Evolutionary conservation across 2,797 vertebrate genomes (phyloP).

Genomic region (Euphonia xanthogaster): DNA sequence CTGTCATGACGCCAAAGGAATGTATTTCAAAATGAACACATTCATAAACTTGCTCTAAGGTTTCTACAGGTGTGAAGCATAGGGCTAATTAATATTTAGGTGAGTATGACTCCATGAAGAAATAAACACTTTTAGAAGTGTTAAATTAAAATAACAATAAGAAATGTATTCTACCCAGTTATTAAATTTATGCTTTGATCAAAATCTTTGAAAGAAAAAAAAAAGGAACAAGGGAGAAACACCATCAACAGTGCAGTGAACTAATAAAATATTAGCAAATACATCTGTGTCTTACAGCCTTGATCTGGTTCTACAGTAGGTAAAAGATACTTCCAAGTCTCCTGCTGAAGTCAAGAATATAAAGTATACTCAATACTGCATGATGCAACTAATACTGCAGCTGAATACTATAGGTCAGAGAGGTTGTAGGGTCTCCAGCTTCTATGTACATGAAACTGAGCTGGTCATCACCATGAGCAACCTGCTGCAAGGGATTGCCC

Average conservation of each 20-base stretch:
- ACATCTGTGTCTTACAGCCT: background rate
- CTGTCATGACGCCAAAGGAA: background rate
- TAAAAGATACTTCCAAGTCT: background rate
- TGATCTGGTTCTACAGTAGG: background rate
- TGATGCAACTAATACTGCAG: background rate
- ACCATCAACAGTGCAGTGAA: background rate
- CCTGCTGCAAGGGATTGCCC: background rate
- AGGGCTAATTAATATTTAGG: background rate
- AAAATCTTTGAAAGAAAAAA: background rate
- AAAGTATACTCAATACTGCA: background rate
- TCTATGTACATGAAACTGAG: background rate
- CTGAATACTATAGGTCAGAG: background rate
- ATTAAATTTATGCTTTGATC: background rate
- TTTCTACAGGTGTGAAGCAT: background rate
- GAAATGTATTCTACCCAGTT: accelerated
- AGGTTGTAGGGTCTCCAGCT: background rate
- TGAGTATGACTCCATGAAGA: background rate
- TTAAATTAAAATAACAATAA: background rate
- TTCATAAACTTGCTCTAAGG: background rate
- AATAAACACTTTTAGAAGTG: background rate
- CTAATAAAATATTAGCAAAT: background rate
- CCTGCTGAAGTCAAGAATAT: background rate
- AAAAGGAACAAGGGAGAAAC: background rate
- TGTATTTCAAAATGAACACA: background rate
- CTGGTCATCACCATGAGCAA: background rate